A percentile compares a stretch with the other conserved stretches of the same genome.
These are phyloP conservation scores for Paracanthobrama guichenoti DNA, from an alignment of 2,113 vertebrate genomes.

Conservation along the genomic window DNA sequence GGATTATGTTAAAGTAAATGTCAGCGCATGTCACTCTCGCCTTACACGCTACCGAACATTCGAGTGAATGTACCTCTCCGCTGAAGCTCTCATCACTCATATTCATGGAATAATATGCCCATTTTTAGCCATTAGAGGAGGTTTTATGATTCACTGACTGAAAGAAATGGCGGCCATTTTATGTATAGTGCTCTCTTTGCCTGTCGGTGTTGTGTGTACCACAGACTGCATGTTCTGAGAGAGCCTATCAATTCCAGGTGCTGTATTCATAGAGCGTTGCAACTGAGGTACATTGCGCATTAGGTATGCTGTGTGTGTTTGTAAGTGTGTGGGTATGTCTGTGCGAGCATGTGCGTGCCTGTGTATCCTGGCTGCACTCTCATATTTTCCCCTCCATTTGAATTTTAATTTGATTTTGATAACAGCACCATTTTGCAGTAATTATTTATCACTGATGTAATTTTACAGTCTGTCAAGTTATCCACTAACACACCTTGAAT, in stretches of 20 bases:
- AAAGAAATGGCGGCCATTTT: slow-evolving; percentile 35
- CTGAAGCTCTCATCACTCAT: slow-evolving; percentile 47
- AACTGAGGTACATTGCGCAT: slow-evolving; percentile 46
- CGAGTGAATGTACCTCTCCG: slow-evolving; percentile 46
- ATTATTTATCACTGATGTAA: slow-evolving; percentile 56
- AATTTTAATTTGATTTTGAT: slow-evolving; percentile 56
- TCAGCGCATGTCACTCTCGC: slow-evolving; percentile 25
- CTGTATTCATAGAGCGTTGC: slow-evolving; percentile 45
- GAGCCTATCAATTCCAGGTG: slow-evolving; percentile 46
- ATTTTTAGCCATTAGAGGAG: slow-evolving; percentile 49
- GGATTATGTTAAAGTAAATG: slow-evolving; percentile 41
- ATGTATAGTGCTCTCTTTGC: slow-evolving; percentile 40
- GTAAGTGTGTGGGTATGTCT: slow-evolving; percentile 5
- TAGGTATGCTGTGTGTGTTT: slow-evolving; percentile 46
- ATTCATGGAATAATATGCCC: slow-evolving; percentile 48
- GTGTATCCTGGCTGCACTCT: slow-evolving; percentile 29
- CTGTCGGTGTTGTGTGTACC: slow-evolving; percentile 25
- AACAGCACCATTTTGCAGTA: slow-evolving; percentile 49
- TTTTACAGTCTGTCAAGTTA: slow-evolving; percentile 51
- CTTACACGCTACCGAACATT: slow-evolving; percentile 7
- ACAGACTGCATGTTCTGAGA: slow-evolving; percentile 47
- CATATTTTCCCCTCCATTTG: slow-evolving; percentile 26
- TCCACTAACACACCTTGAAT: slow-evolving; percentile 49
- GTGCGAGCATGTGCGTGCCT: background rate
- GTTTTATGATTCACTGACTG: slow-evolving; percentile 50